These are phyloP conservation scores for Venustaconcha ellipsiformis DNA, from an alignment of 1,140 invertebrate species.

Conservation along the genomic window DNA sequence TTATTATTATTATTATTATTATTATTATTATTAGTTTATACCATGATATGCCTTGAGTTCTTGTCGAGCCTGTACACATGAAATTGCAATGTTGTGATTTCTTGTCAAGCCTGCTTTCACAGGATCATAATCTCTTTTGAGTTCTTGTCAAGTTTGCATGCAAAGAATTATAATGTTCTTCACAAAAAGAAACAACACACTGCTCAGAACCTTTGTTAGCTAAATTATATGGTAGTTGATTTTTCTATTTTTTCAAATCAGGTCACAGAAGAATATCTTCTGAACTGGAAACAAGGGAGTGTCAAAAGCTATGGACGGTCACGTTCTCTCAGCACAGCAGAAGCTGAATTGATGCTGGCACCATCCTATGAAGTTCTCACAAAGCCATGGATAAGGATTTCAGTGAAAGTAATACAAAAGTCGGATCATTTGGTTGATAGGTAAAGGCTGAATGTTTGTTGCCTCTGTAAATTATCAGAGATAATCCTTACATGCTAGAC, in stretches of 20 bases:
- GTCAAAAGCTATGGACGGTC: slow-evolving; percentile 12
- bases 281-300: slow-evolving; percentile 3
- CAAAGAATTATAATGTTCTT: neutral
- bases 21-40: no score
- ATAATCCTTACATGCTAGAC: neutral
- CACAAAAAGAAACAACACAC: neutral
- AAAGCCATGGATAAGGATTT: slow-evolving; percentile 19
- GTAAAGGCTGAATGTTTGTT: slow-evolving; percentile 2
- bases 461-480: neutral
- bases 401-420: slow-evolving; percentile 23
- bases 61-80: no score
- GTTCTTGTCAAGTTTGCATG: no score
- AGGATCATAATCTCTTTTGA: no score
- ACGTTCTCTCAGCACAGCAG: slow-evolving; percentile 6
- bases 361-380: slow-evolving; percentile 21
- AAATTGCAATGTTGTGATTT: no score
- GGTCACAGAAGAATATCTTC: slow-evolving; percentile 27
- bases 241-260: neutral
- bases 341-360: slow-evolving; percentile 19
- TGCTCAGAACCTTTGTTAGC: neutral
- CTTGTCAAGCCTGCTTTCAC: no score
- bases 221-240: neutral
- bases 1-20: no score
- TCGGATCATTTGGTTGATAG: slow-evolving; percentile 1
- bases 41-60: no score